These are phyloP conservation scores for Leptodactylus fallax DNA, from an alignment of 2,797 vertebrate genomes.

Conservation along the genomic window DNA sequence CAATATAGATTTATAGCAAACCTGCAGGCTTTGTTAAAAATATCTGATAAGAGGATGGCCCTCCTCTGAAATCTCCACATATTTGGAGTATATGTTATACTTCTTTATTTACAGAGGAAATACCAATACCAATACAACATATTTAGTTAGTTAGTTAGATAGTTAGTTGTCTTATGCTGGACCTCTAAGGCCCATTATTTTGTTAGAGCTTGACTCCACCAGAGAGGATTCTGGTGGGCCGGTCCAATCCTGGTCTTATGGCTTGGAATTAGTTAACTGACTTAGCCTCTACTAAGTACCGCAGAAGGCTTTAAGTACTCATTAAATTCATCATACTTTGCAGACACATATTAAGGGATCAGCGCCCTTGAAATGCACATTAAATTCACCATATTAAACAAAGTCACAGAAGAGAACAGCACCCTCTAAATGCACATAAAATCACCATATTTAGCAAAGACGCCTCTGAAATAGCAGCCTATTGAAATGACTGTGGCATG, in stretches of 20 bases:
- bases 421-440: constrained; percentile 54
- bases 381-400: constrained; percentile 40
- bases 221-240: no score
- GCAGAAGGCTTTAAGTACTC: background rate
- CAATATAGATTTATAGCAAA: background rate
- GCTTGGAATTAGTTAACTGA: constrained; percentile 1
- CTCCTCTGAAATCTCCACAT: no score
- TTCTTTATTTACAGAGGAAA: no score
- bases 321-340: constrained; percentile 33
- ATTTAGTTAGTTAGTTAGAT: no score
- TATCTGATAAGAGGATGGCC: background rate
- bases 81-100: no score
- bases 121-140: no score
- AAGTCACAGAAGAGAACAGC: constrained; percentile 51
- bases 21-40: background rate
- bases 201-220: no score
- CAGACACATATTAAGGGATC: constrained; percentile 29
- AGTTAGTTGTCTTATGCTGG: no score
- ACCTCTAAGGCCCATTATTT: no score
- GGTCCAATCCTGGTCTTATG: background rate
- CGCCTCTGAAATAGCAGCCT: constrained; percentile 18
- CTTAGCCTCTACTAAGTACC: background rate
- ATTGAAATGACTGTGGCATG: constrained; percentile 35
- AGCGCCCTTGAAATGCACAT: constrained; percentile 41
- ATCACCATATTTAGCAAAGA: constrained; percentile 53